Conservation (phyloP, 35 echinoderm and acorn worm genomes). For the Strongylocentrotus purpuratus region DNA sequence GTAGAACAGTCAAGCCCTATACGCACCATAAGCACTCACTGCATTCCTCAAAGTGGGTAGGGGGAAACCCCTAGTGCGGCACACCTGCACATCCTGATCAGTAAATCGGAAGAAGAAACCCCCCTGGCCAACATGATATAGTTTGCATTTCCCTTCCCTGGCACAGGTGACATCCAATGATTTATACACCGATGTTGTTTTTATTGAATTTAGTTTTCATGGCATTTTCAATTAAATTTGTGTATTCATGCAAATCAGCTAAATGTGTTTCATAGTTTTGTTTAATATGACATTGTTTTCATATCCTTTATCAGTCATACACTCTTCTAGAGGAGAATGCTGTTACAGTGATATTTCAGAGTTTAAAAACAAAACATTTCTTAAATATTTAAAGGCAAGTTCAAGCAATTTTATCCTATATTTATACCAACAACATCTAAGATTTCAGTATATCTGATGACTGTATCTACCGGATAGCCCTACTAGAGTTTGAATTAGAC, state of each 20-base stretch:
- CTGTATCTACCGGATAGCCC: too few species aligned
- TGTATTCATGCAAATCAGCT: background rate
- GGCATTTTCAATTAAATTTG: background rate
- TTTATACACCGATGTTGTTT: background rate
- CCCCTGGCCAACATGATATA: background rate
- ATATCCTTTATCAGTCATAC: too few species aligned
- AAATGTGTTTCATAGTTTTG: background rate
- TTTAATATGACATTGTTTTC: background rate
- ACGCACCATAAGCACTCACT: too few species aligned
- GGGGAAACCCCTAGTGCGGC: background rate
- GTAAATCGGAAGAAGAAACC: background rate
- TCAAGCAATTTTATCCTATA: too few species aligned
- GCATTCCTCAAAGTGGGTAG: background rate
- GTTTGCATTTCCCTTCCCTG: background rate
- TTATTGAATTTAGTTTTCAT: background rate
- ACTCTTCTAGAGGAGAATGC: too few species aligned
- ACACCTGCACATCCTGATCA: background rate
- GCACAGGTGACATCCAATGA: background rate
- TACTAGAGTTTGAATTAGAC: too few species aligned
- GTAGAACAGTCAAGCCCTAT: too few species aligned
- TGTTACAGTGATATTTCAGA: too few species aligned
- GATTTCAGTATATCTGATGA: too few species aligned
- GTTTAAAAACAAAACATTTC: too few species aligned
- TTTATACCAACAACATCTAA: too few species aligned
- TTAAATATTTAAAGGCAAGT: too few species aligned